Evolutionary conservation across 2,888 invertebrate genomes (phyloP).

Genomic region (Epiblema foenella): DNA sequence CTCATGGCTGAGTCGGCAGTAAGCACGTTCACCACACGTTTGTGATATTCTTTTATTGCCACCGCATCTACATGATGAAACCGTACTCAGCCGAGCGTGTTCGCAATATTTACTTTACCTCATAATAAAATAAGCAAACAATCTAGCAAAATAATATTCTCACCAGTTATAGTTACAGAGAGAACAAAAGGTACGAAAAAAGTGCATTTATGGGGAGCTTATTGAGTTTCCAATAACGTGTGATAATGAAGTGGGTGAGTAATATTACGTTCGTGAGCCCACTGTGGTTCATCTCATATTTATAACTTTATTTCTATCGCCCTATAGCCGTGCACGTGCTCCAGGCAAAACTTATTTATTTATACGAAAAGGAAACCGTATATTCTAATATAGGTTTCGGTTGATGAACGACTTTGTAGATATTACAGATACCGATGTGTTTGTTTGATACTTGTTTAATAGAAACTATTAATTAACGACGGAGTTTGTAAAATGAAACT

Average conservation of each 20-base stretch:
- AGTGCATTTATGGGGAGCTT: constrained; percentile 61
- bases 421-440: constrained; percentile 43
- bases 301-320: constrained; percentile 67
- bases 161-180: constrained; percentile 47
- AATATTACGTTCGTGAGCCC: constrained; percentile 57
- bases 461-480: constrained; percentile 48
- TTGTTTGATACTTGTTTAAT: constrained; percentile 43
- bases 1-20: constrained; percentile 22
- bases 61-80: constrained; percentile 57
- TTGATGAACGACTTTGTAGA: constrained; percentile 42
- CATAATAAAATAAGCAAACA: constrained; percentile 59
- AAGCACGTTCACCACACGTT: constrained; percentile 35
- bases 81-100: constrained; percentile 48
- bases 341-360: constrained; percentile 53
- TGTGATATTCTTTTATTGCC: constrained; percentile 48
- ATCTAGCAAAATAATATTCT: constrained; percentile 49
- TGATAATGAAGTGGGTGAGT: constrained; percentile 68
- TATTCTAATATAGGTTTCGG: constrained; percentile 46
- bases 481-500: constrained; percentile 18
- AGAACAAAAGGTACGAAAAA: constrained; percentile 55
- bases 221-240: constrained; percentile 72
- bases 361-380: constrained; percentile 49
- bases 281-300: constrained; percentile 66
- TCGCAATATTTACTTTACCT: constrained; percentile 59
- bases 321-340: constrained; percentile 55